Evolutionary conservation across 2,797 vertebrate species (phyloP).

Genomic region (Myotis findleyi): DNA sequence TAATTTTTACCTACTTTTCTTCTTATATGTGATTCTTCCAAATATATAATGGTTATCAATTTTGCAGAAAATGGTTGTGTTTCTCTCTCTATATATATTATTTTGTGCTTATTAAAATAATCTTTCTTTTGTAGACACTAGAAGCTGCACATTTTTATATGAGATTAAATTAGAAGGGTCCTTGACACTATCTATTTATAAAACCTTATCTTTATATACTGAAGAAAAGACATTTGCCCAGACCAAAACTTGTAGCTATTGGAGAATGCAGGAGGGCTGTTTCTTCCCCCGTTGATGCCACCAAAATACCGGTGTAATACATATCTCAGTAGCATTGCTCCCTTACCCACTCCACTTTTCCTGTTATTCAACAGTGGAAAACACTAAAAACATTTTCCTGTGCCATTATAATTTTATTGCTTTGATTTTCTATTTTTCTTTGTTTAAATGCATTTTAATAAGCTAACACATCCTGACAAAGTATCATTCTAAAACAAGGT

Average conservation of each 20-base stretch:
- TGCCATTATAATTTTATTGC: background rate
- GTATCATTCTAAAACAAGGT: background rate
- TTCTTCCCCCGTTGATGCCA: background rate
- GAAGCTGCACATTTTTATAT: background rate
- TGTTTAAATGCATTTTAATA: constrained; percentile 18
- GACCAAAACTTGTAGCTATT: background rate
- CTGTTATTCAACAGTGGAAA: background rate
- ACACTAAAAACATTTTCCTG: background rate
- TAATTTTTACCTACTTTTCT: background rate
- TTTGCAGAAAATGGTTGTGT: background rate
- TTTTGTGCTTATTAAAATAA: background rate
- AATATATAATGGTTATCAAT: background rate
- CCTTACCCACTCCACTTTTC: background rate
- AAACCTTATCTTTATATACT: background rate
- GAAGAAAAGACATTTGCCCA: background rate
- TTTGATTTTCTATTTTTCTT: background rate
- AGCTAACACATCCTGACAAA: background rate
- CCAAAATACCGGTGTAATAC: background rate
- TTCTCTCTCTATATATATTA: background rate
- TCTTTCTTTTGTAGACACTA: background rate
- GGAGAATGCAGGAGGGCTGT: background rate
- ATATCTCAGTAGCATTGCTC: background rate
- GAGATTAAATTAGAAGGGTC: background rate
- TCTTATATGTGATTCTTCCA: background rate
- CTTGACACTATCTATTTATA: background rate